Conservation (phyloP, 2,797 vertebrate species). For the Limnodromus scolopaceus region DNA sequence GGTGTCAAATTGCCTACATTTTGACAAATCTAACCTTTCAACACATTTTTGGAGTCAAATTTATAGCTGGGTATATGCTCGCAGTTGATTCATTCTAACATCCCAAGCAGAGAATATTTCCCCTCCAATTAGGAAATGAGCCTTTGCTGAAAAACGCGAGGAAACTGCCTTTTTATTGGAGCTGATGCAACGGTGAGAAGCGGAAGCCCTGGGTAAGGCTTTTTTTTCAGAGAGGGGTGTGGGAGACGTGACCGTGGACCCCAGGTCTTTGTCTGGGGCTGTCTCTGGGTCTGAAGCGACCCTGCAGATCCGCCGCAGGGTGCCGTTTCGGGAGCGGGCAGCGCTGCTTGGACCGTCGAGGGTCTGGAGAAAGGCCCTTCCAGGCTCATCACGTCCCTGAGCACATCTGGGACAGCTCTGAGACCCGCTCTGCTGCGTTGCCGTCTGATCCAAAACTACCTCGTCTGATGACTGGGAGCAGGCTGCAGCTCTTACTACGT, state of each 20-base stretch:
- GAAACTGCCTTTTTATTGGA: background rate
- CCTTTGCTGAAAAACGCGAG: background rate
- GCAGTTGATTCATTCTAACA: background rate
- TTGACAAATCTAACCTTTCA: constrained; percentile 64
- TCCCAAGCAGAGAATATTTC: background rate
- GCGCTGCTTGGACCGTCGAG: fast-evolving
- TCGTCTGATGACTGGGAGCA: background rate
- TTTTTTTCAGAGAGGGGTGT: background rate
- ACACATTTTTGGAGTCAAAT: constrained; percentile 25
- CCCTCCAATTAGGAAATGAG: background rate
- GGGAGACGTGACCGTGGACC: fast-evolving
- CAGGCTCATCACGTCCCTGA: fast-evolving
- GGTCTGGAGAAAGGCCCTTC: background rate
- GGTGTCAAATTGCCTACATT: constrained; percentile 61
- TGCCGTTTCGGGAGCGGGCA: fast-evolving
- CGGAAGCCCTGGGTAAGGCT: fast-evolving
- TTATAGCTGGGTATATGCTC: constrained; percentile 11
- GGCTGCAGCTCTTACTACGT: constrained; percentile 28
- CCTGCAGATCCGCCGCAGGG: fast-evolving
- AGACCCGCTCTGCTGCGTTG: background rate
- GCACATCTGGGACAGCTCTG: background rate
- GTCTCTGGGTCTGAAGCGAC: background rate
- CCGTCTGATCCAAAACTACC: background rate
- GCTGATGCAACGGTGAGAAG: background rate
- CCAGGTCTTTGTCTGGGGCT: fast-evolving